These are phyloP conservation scores for Lysandra bellargus DNA, from an alignment of 2,888 invertebrate species.

Conservation along the genomic window DNA sequence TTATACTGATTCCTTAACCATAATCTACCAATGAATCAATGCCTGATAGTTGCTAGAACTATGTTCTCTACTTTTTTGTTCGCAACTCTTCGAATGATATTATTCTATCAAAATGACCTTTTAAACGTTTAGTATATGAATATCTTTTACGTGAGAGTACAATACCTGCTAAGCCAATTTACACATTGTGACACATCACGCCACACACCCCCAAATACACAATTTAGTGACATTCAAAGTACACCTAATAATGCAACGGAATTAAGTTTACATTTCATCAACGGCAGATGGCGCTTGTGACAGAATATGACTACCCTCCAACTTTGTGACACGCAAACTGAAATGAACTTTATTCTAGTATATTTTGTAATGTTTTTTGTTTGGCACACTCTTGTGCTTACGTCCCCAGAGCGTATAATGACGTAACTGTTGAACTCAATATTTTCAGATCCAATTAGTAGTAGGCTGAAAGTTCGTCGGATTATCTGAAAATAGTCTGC, in stretches of 20 bases:
- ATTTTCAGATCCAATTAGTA: slow-evolving; percentile 8
- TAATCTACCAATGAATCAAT: too few relatives aligned
- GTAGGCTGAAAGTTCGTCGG: background rate
- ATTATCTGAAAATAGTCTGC: background rate
- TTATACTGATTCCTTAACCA: too few relatives aligned
- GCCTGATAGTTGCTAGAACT: too few relatives aligned
- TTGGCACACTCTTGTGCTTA: background rate
- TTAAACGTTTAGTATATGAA: background rate
- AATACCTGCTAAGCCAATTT: slow-evolving; percentile 30
- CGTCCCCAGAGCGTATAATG: background rate
- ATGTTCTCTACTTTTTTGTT: background rate
- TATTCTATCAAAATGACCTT: background rate
- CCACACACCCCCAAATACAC: background rate
- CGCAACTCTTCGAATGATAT: background rate
- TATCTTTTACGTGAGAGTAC: slow-evolving; percentile 4
- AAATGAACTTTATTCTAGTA: background rate
- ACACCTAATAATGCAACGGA: background rate
- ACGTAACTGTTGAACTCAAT: background rate
- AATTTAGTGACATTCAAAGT: background rate
- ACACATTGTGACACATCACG: slow-evolving; percentile 14
- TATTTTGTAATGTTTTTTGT: background rate
- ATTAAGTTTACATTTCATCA: slow-evolving; percentile 26
- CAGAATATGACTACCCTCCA: background rate
- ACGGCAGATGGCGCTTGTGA: background rate
- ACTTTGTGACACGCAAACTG: background rate